Percentiles rank a stretch among this genome's conserved stretches.
phyloP scores from a whole-genome alignment of 2,113 vertebrate species.

The Brachyistius frenatus region DNA sequence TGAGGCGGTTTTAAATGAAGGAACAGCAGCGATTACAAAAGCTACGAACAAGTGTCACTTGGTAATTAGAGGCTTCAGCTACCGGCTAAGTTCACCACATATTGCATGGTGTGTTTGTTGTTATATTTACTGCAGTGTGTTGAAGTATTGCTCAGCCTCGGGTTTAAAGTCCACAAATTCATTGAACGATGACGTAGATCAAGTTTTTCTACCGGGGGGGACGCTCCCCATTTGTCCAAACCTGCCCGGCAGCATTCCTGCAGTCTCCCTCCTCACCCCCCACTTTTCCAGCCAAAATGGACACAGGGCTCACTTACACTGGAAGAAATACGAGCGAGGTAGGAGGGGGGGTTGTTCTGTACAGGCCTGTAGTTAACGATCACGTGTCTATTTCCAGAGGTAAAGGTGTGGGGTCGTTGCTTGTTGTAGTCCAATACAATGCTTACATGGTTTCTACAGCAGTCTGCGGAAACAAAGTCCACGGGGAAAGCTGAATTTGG shows the following conservation, averaged over 20 bases:
- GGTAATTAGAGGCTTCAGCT: not conserved
- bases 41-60: not conserved
- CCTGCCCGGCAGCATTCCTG: conserved; percentile 52
- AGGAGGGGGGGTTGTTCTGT: not conserved
- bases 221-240: conserved; percentile 9
- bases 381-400: not conserved
- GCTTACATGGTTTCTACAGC: not conserved
- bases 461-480: not conserved
- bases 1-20: not conserved
- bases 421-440: not conserved
- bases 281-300: not conserved
- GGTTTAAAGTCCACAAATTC: not conserved
- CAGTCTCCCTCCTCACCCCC: not conserved
- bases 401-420: not conserved
- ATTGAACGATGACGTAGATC: conserved; percentile 21
- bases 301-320: not conserved
- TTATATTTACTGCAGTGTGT: not conserved
- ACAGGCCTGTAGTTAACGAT: not conserved
- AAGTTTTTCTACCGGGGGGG: not conserved
- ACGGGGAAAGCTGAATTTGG: not conserved
- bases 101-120: not conserved
- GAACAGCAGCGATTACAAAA: not conserved
- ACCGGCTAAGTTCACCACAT: too few relatives aligned
- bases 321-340: not conserved
- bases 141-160: not conserved